phyloP scores from a whole-genome alignment of 2,888 invertebrate species.

The Leptothorax acervorum region DNA sequence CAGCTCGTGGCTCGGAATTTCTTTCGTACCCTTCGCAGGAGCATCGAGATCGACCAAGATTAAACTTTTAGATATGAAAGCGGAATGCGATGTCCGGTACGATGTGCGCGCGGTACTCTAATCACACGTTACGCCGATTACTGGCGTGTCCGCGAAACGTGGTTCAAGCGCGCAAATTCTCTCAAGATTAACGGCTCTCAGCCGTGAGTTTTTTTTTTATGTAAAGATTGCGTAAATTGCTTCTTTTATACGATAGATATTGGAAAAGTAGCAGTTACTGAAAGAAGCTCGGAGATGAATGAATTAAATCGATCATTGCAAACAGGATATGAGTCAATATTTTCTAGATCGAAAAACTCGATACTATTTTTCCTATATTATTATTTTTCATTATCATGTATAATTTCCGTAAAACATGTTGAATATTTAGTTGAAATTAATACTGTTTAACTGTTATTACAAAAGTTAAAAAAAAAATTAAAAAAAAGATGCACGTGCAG shows the following conservation, averaged over 20 bases:
- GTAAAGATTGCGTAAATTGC: neutral
- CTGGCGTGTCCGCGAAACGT: constrained; percentile 29
- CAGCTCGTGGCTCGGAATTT: constrained; percentile 33
- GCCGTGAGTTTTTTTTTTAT: neutral
- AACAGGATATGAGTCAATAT: neutral
- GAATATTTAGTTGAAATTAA: neutral
- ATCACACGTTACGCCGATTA: constrained; percentile 32
- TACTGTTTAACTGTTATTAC: neutral
- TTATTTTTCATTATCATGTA: neutral
- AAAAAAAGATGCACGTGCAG: neutral
- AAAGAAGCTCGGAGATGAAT: neutral
- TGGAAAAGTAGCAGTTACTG: neutral
- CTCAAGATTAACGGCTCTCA: neutral
- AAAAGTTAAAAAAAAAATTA: too few relatives aligned
- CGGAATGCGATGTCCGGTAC: constrained; percentile 42
- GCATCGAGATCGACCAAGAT: constrained; percentile 1
- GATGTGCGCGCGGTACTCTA: neutral
- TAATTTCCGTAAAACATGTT: neutral
- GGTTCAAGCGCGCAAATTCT: constrained; percentile 28
- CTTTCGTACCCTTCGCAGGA: constrained; percentile 42
- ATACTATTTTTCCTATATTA: neutral
- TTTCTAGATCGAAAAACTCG: neutral
- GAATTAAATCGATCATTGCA: neutral
- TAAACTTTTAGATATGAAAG: constrained; percentile 40
- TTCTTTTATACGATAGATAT: neutral